Evolutionary conservation across 2,797 vertebrate genomes (phyloP).

Genomic region (Etheostoma nigrum): DNA sequence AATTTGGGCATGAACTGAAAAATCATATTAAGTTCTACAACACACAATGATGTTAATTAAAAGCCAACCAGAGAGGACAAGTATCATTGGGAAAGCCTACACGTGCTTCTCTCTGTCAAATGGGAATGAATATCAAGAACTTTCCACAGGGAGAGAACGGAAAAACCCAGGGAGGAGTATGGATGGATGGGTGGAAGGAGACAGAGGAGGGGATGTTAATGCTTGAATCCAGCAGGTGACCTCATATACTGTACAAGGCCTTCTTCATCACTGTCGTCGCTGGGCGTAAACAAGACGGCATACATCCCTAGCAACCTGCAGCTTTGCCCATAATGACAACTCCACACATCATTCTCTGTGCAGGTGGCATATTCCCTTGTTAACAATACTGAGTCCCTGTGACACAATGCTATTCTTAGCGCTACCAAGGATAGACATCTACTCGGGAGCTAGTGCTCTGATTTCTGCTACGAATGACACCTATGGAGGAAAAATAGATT

Average conservation of each 20-base stretch:
- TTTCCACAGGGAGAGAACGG: constrained; percentile 23
- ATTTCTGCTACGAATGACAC: constrained; percentile 48
- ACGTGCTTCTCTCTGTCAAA: constrained; percentile 3
- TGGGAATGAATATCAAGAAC: neutral
- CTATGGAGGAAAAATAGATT: constrained; percentile 29
- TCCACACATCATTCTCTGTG: constrained; percentile 54
- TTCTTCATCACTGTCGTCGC: constrained; percentile 42
- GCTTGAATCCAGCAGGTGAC: constrained; percentile 56
- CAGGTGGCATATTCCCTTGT: constrained; percentile 47
- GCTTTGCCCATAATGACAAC: constrained; percentile 54
- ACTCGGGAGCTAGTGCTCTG: constrained; percentile 35
- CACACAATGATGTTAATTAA: constrained; percentile 12
- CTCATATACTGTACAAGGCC: constrained; percentile 48
- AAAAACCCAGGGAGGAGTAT: constrained; percentile 27
- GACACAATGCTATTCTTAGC: constrained; percentile 67
- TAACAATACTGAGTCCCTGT: constrained; percentile 52
- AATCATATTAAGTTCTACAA: constrained; percentile 5
- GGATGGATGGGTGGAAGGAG: constrained; percentile 38
- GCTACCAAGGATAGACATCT: constrained; percentile 50
- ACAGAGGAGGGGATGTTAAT: constrained; percentile 50
- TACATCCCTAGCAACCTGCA: constrained; percentile 33
- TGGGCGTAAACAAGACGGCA: constrained; percentile 48
- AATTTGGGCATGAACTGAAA: constrained; percentile 1
- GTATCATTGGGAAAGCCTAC: neutral
- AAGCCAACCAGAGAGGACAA: constrained; percentile 14